Evolutionary conservation across 2,113 vertebrate species (phyloP).

Genomic region (Macaca fascicularis): DNA sequence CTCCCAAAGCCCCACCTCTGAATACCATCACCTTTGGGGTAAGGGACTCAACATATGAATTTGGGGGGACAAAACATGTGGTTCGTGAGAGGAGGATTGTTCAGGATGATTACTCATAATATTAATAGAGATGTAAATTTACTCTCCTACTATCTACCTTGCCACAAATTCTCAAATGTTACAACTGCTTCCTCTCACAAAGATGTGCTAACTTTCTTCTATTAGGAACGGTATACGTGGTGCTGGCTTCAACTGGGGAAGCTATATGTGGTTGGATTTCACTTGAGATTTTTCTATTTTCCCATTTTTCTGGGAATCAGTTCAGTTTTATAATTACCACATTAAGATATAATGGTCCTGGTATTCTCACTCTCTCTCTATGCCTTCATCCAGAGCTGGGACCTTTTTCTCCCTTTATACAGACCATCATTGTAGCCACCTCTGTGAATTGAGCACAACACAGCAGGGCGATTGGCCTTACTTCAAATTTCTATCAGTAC

Average conservation of each 20-base stretch:
- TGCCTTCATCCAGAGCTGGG: neutral
- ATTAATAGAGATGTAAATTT: neutral
- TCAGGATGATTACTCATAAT: neutral
- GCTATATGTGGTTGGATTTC: neutral
- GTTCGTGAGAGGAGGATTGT: neutral
- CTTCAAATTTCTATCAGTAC: neutral
- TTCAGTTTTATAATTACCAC: slow-evolving; percentile 51
- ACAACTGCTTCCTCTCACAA: neutral
- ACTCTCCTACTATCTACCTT: neutral
- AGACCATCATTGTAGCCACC: neutral
- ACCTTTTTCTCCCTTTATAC: neutral
- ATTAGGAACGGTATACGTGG: accelerated
- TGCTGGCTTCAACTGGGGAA: neutral
- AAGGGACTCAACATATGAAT: neutral
- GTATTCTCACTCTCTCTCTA: neutral
- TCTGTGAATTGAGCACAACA: neutral
- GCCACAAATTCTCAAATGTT: neutral
- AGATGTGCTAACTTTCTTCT: neutral
- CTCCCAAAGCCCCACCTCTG: too few relatives aligned
- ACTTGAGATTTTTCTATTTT: neutral
- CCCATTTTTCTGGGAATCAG: slow-evolving; percentile 28
- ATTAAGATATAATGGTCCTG: neutral
- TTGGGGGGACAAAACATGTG: neutral
- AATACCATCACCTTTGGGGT: neutral
- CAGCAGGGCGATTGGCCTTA: neutral